Conservation (phyloP, 2,888 invertebrate species). For the Steinernema carpocapsae region DNA sequence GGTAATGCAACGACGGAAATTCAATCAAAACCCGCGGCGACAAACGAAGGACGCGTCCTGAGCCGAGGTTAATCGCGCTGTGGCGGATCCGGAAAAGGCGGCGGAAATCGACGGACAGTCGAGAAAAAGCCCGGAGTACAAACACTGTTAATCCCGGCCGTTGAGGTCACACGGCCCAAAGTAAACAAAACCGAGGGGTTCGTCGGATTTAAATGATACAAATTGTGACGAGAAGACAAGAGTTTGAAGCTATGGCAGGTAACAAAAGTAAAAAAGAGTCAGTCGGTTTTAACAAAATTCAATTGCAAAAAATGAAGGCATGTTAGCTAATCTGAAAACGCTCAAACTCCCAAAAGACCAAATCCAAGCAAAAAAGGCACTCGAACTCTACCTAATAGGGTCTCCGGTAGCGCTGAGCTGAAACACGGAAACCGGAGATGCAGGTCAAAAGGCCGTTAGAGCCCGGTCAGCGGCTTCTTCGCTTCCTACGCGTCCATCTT, state of each 20-base stretch:
- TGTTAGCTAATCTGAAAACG: too few species aligned
- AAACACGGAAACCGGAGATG: slow-evolving; percentile 8
- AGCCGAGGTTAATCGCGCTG: slow-evolving; percentile 30
- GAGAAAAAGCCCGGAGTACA: neutral
- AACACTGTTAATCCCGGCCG: slow-evolving; percentile 25
- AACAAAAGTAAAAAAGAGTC: too few species aligned
- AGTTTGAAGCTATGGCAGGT: too few species aligned
- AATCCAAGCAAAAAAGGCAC: too few species aligned
- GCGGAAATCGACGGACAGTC: neutral
- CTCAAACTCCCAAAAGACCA: too few species aligned
- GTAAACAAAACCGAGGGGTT: neutral
- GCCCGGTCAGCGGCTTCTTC: slow-evolving; percentile 21
- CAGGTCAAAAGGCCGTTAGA: slow-evolving; percentile 24
- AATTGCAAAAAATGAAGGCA: too few species aligned
- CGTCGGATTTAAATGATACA: neutral
- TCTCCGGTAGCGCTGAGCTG: too few species aligned
- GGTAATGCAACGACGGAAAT: slow-evolving; percentile 29
- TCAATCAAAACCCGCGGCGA: slow-evolving; percentile 29
- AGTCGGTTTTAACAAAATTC: too few species aligned
- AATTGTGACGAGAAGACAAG: neutral
- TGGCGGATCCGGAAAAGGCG: neutral
- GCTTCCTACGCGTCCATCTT: neutral
- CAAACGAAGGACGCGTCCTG: slow-evolving; percentile 27
- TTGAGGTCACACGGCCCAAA: slow-evolving; percentile 8
- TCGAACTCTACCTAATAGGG: too few species aligned